Percentiles rank a stretch among this genome's conserved stretches.
Evolutionary conservation across 2,113 vertebrate genomes (phyloP).

Genomic region (Egretta garzetta): DNA sequence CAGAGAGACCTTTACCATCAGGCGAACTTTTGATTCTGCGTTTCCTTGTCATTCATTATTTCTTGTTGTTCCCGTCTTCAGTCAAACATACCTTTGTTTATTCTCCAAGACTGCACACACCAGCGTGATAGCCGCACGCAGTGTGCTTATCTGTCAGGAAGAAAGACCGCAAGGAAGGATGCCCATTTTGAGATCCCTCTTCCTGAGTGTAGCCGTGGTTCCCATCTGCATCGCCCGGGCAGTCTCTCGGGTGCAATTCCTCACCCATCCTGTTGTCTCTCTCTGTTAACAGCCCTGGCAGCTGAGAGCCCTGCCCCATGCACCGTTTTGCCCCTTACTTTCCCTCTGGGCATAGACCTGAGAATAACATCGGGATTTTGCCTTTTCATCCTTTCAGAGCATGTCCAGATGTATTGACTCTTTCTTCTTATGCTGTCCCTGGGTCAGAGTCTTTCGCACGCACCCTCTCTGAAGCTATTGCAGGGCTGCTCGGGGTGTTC

Average conservation of each 20-base stretch:
- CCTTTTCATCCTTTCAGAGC: not conserved
- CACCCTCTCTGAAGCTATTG: not conserved
- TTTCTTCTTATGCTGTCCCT: not conserved
- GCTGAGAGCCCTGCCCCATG: not conserved
- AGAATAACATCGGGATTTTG: not conserved
- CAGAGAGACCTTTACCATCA: not conserved
- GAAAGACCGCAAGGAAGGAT: not conserved
- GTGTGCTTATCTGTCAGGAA: not conserved
- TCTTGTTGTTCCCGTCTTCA: not conserved
- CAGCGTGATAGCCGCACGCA: not conserved
- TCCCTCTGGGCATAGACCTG: not conserved
- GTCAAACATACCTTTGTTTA: not conserved
- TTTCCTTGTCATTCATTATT: not conserved
- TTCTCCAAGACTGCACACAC: not conserved
- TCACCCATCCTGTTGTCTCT: not conserved
- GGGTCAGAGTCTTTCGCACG: not conserved
- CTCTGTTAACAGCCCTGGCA: not conserved
- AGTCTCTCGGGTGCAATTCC: rapidly evolving
- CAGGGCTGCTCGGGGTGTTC: not conserved
- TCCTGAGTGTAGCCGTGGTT: not conserved
- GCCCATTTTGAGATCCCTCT: not conserved
- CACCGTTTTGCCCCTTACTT: not conserved
- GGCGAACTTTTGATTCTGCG: not conserved
- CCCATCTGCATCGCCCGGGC: not conserved
- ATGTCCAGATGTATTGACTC: not conserved